Evolutionary conservation across 2,888 invertebrate species (phyloP), one percentile per base, ranked within the genome.

Genomic region (Meganola albula): DNA sequence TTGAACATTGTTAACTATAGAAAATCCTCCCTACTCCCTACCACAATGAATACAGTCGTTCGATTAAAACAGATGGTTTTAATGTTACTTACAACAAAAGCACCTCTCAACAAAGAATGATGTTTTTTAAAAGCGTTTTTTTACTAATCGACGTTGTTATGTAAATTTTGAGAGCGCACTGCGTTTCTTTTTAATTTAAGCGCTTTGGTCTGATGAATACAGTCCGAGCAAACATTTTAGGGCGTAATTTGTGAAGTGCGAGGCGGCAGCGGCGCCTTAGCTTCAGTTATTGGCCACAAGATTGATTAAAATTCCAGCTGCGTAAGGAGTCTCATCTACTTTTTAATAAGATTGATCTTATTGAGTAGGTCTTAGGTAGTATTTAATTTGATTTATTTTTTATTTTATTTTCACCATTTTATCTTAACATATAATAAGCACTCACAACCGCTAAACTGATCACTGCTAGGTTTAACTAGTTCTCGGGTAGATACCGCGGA

Each of bases 301-400:
- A 76, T 78, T 82, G 78, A 82, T 80, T 82, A 78, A 80, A 80
- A 82, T 82, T 80, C 78, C 65, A 48, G 59, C 66, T 67, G 70
- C 71, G 77, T 76, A 68, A 68, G 68, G 54, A 63, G 64, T 59
- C 60, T 60, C 64, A 55, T 72, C 65, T 64, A 70, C 68, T 74
- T 74, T 73, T 73, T 73, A 74, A 75, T 72, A 75, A 70, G 67
- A 76, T 72, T 67, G 63, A 62, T 60, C n/a, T n/a, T n/a, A n/a
- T n/a, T n/a, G n/a, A n/a, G n/a, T n/a, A n/a, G n/a, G n/a, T n/a
- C n/a, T n/a, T n/a, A n/a, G n/a, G n/a, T n/a, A n/a, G n/a, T n/a
- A n/a, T n/a, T n/a, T n/a, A n/a, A n/a, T n/a, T n/a, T n/a, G n/a
- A n/a, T n/a, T n/a, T n/a, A n/a, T n/a, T n/a, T n/a, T n/a, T 52